phyloP scores from a whole-genome alignment of 2,113 vertebrate genomes.

The Emydocephalus ijimae region DNA sequence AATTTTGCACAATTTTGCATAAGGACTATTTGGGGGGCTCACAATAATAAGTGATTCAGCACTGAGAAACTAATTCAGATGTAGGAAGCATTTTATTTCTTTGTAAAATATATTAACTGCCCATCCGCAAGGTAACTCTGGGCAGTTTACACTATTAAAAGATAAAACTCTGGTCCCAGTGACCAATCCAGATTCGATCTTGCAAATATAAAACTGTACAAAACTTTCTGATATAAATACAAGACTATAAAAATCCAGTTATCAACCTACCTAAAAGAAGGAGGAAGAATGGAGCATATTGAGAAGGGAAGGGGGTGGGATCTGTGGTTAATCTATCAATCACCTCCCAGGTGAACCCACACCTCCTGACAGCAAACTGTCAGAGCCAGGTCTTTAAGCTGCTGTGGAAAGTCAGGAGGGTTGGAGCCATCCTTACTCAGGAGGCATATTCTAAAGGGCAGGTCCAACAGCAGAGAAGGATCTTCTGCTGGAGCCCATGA shows the following conservation, averaged over 20 bases:
- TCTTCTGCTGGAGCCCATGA: neutral
- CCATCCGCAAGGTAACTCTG: neutral
- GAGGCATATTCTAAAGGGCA: neutral
- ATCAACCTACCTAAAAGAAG: neutral
- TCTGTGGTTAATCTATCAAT: neutral
- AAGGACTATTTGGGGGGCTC: neutral
- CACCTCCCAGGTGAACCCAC: neutral
- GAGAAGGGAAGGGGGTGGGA: neutral
- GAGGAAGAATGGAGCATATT: neutral
- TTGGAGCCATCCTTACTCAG: neutral
- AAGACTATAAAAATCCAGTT: neutral
- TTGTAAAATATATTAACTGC: neutral
- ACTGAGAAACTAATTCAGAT: constrained; percentile 7
- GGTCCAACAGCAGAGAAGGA: neutral
- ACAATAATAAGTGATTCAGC: neutral
- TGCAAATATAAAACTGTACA: neutral
- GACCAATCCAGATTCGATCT: neutral
- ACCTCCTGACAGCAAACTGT: neutral
- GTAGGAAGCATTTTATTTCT: neutral
- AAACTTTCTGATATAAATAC: neutral
- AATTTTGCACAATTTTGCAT: neutral
- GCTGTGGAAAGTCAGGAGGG: neutral
- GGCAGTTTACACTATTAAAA: neutral
- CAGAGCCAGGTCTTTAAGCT: neutral
- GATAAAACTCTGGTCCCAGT: neutral